A percentile compares a stretch with the other conserved stretches of the same genome.
Conservation (phyloP, 53 echinoderm and acorn worm species). For the Astropecten irregularis region DNA sequence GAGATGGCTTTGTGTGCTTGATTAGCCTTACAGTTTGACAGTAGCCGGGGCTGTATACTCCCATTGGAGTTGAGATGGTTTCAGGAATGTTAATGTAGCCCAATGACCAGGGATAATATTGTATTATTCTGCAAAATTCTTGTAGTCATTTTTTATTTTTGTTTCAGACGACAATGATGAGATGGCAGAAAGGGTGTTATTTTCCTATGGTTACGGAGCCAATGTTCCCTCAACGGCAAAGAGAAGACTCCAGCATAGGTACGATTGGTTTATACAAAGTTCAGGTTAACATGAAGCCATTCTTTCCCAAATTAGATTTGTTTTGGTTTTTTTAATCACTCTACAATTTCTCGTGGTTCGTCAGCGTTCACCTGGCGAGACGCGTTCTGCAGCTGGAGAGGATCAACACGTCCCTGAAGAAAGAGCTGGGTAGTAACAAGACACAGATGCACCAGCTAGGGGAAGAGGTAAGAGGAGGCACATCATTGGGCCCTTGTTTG, state of each 20-base stretch:
- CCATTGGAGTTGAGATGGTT: too few relatives aligned
- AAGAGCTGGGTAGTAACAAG: conserved; percentile 75
- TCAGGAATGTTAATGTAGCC: too few relatives aligned
- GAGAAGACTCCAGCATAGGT: conserved; percentile 93
- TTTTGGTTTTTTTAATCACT: neutral
- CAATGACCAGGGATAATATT: too few relatives aligned
- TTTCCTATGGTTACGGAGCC: conserved; percentile 98
- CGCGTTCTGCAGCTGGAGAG: conserved; percentile 84
- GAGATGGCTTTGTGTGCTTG: too few relatives aligned
- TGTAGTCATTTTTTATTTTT: neutral
- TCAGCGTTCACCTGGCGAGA: conserved; percentile 92
- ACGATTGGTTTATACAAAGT: neutral
- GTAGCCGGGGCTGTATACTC: too few relatives aligned
- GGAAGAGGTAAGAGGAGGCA: conserved; percentile 90
- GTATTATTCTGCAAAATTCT: too few relatives aligned
- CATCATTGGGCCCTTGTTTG: too few relatives aligned
- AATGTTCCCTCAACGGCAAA: conserved; percentile 96
- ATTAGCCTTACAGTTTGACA: too few relatives aligned
- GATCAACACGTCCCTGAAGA: conserved; percentile 78
- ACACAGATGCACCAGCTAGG: conserved; percentile 78
- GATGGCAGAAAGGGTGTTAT: conserved; percentile 89
- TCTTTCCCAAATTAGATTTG: neutral
- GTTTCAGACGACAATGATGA: conserved; percentile 62
- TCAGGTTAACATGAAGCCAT: neutral
- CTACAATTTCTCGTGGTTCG: neutral